A percentile compares a stretch with the other conserved stretches of the same genome.
Conservation (phyloP, 2,113 vertebrate genomes). For the Epinephelus lanceolatus region DNA sequence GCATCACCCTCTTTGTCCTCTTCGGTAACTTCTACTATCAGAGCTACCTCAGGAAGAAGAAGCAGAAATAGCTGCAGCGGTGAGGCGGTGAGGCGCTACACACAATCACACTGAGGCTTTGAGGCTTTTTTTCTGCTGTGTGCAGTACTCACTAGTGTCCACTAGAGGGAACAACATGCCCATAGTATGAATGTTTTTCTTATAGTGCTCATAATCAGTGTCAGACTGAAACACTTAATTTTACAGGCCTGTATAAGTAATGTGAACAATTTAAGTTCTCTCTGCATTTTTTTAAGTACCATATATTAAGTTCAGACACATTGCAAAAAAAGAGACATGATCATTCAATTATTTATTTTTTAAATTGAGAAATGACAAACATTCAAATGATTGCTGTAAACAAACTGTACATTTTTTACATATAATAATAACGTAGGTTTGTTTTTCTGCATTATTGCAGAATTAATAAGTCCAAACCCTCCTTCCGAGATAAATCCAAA, state of each 20-base stretch:
- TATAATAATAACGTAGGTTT: constrained; percentile 61
- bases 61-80: constrained; percentile 68
- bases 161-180: constrained; percentile 67
- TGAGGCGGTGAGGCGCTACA: not conserved
- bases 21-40: constrained; percentile 84
- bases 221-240: not conserved
- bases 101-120: not conserved
- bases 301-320: not conserved
- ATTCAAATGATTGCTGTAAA: constrained; percentile 85
- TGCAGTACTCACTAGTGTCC: constrained; percentile 45
- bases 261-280: not conserved
- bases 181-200: constrained; percentile 6
- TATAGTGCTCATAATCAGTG: not conserved
- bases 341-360: constrained; percentile 82
- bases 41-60: constrained; percentile 79
- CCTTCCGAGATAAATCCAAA: constrained; percentile 53
- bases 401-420: constrained; percentile 91
- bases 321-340: constrained; percentile 8
- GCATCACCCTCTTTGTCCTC: constrained; percentile 82
- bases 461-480: constrained; percentile 43
- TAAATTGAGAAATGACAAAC: constrained; percentile 80
- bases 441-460: constrained; percentile 59
- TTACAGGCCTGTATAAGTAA: not conserved
- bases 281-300: not conserved
- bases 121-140: not conserved